These are phyloP conservation scores for Berghia stephanieae DNA, from an alignment of 1,140 invertebrate genomes.

Conservation along the genomic window DNA sequence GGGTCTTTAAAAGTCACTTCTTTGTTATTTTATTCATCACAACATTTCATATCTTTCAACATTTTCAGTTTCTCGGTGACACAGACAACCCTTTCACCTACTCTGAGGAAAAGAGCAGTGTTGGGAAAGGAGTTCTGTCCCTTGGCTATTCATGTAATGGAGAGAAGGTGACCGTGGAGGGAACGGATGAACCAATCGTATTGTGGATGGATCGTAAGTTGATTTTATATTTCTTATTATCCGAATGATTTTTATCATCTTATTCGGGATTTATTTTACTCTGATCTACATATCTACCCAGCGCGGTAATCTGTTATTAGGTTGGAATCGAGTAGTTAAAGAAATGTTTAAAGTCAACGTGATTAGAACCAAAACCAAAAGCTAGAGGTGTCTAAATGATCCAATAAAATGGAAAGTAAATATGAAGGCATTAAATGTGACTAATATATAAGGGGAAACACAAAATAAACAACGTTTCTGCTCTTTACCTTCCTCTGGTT, in stretches of 20 bases:
- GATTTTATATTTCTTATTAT: not conserved
- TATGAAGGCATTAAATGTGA: no score
- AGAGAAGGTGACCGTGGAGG: constrained; percentile 42
- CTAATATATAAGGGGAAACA: no score
- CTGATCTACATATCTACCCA: no score
- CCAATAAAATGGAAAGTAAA: no score
- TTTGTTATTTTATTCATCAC: not conserved
- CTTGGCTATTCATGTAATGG: constrained; percentile 43
- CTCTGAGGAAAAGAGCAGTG: constrained; percentile 36
- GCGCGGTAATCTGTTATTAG: no score
- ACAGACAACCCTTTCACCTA: constrained; percentile 52
- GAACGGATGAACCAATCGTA: constrained; percentile 47
- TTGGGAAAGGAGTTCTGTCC: constrained; percentile 45
- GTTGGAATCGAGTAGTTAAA: no score
- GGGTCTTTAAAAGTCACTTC: constrained; percentile 17
- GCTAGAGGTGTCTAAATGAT: no score
- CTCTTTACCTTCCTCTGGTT: no score
- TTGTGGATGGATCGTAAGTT: constrained; percentile 52
- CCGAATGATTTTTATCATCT: not conserved
- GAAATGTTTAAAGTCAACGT: no score
- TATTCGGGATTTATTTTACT: no score
- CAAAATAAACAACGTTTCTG: no score
- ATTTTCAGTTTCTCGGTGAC: constrained; percentile 44
- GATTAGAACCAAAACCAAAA: no score
- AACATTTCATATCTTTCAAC: not conserved